Percentiles rank a stretch among this genome's conserved stretches.
Conservation (phyloP, 2,113 vertebrate species). For the Tonatia bakeri region DNA sequence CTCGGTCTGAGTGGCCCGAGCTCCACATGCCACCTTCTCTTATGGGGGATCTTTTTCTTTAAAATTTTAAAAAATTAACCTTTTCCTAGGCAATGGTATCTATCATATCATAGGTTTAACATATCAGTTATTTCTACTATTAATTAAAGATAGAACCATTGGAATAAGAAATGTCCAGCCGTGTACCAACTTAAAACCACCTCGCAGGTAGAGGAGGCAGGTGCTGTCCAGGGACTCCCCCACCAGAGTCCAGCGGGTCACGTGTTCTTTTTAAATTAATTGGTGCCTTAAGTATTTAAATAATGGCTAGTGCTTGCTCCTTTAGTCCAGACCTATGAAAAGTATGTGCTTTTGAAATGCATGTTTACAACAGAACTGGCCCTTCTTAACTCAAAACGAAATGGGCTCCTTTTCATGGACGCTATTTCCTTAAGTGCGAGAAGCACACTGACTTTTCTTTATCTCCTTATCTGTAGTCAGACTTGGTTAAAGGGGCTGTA, state of each 20-base stretch:
- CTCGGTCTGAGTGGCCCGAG: neutral
- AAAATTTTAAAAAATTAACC: neutral
- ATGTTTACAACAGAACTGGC: neutral
- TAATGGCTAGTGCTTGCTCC: neutral
- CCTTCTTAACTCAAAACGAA: neutral
- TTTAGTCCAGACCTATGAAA: neutral
- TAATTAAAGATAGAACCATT: neutral
- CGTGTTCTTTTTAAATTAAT: fast-evolving
- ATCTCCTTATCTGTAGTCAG: neutral
- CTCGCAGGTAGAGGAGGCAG: neutral
- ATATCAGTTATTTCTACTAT: neutral
- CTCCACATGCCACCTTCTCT: neutral
- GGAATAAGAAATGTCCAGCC: neutral
- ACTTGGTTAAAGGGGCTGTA: neutral
- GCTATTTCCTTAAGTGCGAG: neutral
- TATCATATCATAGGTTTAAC: neutral
- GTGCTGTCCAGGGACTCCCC: neutral
- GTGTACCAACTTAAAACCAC: neutral
- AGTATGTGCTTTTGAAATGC: neutral
- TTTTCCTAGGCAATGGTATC: neutral
- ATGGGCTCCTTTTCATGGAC: neutral
- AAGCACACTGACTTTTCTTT: neutral
- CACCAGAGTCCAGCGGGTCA: neutral
- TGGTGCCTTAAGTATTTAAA: neutral
- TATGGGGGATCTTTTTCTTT: neutral